Base-by-base conservation (phyloP, 2,888 invertebrate genomes). In the Branchinecta sandiegonensis region DNA sequence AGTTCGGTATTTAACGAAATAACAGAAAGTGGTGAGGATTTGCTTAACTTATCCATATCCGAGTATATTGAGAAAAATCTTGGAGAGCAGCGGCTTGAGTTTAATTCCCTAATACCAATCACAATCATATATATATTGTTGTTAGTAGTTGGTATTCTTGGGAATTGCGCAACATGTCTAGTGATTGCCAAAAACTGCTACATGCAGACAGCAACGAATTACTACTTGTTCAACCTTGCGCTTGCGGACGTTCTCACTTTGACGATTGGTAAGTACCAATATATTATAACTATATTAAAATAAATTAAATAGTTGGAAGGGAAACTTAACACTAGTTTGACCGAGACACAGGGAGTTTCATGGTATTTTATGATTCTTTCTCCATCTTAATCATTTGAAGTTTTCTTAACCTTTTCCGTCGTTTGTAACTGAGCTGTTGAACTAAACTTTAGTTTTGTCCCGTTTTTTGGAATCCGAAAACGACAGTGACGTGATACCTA, bases 161-260 rank as follows among this genome's bases (percentile, higher is more conserved):
- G 90, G 1, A 90, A 90, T 76, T 81, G 87, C 66, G 85, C 86
- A 76, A 90, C 89, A 1, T 89, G 89, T 75, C 81, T 89, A 11
- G 89, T 90, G 8, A 89, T 90, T 50, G 83, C 85, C 0, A 80
- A 83, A 67, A 89, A 89, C 75, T 82, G 84, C 69, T 86, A 86
- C 71, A 87, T 94, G 86, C 91, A 90, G 74, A 90, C 91, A 0
- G 88, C 92, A 0, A 94, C 94, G 0, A 94, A 94, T 76, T 94
- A 90, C 76, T 94, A 94, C 76, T 81, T 94, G 66, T 90, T 93
- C 80, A 92, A 89, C 76, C 79, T 93, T 78, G 90, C 94, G 17
- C 80, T 93, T 14, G 91, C 92, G 17, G 94, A 94, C 77, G 79
- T 94, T 8, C 17, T 56, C 8, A 56, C 56, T 9, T 56, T 56